A percentile compares a stretch with the other conserved stretches of the same genome.
phyloP scores from a whole-genome alignment of 2,797 vertebrate genomes.

The Pangasius sanitwongsei region DNA sequence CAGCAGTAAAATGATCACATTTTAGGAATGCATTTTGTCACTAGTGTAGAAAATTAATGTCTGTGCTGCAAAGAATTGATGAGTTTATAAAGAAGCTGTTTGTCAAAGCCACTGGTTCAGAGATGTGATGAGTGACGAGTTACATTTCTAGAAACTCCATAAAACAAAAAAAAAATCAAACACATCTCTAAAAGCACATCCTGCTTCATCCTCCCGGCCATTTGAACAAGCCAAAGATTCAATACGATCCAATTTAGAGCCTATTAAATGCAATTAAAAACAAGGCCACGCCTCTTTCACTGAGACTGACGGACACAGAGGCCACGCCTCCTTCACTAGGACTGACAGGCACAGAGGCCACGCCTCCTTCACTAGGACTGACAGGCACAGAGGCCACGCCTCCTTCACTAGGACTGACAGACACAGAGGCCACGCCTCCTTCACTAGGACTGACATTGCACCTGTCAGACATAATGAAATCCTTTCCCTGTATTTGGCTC shows the following conservation, averaged over 20 bases:
- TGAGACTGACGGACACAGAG: background rate
- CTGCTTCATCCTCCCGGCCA: background rate
- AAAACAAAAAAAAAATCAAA: background rate
- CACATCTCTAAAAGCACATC: background rate
- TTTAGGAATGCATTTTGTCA: background rate
- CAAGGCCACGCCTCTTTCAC: background rate
- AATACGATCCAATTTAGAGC: background rate
- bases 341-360: too few relatives aligned
- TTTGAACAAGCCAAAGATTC: background rate
- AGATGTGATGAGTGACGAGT: background rate
- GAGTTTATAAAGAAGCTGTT: background rate
- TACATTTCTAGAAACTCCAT: background rate
- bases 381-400: background rate
- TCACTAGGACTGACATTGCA: background rate
- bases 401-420: background rate
- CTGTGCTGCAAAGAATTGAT: background rate
- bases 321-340: too few relatives aligned
- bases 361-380: background rate
- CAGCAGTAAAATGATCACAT: background rate
- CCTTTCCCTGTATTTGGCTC: background rate
- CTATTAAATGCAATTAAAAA: background rate
- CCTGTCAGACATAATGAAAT: constrained; percentile 17
- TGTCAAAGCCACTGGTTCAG: background rate
- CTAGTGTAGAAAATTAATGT: background rate
- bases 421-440: background rate